phyloP scores from a whole-genome alignment of 2,113 vertebrate species.

The Alligator mississippiensis region DNA sequence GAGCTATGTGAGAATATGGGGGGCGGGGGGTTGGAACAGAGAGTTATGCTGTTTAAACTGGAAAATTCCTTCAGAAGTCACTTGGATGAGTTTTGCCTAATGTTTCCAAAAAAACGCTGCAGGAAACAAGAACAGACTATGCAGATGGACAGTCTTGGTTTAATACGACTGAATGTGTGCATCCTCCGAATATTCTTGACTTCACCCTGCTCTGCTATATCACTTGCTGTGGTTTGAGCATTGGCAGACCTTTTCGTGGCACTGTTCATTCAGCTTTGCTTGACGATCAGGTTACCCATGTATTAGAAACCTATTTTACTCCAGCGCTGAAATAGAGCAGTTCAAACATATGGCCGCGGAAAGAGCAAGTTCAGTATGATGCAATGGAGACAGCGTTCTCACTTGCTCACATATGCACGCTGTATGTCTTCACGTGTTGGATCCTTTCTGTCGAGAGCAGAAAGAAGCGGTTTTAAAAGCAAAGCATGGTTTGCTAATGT shows the following conservation, averaged over 20 bases:
- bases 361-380: background rate
- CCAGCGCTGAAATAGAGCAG: background rate
- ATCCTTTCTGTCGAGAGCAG: background rate
- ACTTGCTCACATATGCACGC: slow-evolving; percentile 7
- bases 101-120: background rate
- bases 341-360: background rate
- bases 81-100: slow-evolving; percentile 38
- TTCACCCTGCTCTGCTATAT: slow-evolving; percentile 58
- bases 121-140: slow-evolving; percentile 17
- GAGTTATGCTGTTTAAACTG: slow-evolving; percentile 35
- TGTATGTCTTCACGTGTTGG: background rate
- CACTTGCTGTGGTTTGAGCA: slow-evolving; percentile 37
- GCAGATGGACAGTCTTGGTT: slow-evolving; percentile 39
- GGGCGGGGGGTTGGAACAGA: background rate
- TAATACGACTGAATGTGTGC: slow-evolving; percentile 36
- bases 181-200: slow-evolving; percentile 37
- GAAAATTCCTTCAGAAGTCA: slow-evolving; percentile 46
- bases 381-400: background rate
- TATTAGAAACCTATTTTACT: background rate
- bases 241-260: slow-evolving; percentile 69
- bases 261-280: slow-evolving; percentile 37
- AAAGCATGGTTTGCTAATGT: background rate
- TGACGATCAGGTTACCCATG: slow-evolving; percentile 55
- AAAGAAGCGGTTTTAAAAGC: background rate
- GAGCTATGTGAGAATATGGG: slow-evolving; percentile 37